These are phyloP conservation scores for Ochotona curzoniae DNA, from an alignment of 2,113 vertebrate species.

Conservation along the genomic window DNA sequence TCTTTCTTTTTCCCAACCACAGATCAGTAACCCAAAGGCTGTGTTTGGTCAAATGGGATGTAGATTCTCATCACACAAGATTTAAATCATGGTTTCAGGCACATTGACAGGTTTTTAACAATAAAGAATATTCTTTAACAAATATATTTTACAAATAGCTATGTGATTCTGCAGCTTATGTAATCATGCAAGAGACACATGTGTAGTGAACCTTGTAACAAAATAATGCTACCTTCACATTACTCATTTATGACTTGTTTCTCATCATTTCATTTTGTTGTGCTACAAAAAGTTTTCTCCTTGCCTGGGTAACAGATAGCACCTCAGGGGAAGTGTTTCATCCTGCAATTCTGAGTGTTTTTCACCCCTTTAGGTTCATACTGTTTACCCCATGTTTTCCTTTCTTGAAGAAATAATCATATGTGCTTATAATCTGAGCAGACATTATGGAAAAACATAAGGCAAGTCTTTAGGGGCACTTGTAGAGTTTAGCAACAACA, in stretches of 20 bases:
- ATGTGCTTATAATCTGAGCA: background rate
- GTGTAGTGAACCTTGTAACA: conserved; percentile 40
- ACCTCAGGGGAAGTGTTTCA: conserved; percentile 55
- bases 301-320: background rate
- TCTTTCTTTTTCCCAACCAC: background rate
- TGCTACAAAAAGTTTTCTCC: background rate
- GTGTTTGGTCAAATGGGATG: background rate
- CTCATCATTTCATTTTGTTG: background rate
- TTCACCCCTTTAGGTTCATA: too few relatives aligned
- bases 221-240: background rate
- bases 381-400: background rate
- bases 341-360: background rate
- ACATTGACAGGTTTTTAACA: background rate
- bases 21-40: background rate
- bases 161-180: background rate
- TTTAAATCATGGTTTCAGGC: background rate
- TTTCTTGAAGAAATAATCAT: background rate
- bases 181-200: background rate
- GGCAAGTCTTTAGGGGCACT: background rate
- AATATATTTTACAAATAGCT: background rate
- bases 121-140: background rate
- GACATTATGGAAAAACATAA: background rate
- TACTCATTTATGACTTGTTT: conserved; percentile 56
- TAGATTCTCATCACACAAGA: background rate
- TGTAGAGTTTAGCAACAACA: background rate